phyloP scores from a whole-genome alignment of 1,140 invertebrate species.

The Eufriesea mexicana region DNA sequence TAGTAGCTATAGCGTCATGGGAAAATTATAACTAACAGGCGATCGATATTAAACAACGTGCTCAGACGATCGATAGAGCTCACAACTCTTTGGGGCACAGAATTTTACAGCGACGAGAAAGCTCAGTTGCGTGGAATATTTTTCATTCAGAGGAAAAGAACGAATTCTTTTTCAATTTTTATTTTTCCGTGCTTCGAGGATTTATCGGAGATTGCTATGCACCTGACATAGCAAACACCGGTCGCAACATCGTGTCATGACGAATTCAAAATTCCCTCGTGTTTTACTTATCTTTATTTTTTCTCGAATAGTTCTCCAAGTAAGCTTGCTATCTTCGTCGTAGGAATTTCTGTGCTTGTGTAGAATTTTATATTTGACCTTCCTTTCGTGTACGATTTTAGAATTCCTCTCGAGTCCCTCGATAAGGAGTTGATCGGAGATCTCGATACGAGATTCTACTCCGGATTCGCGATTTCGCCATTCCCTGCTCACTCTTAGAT shows the following conservation, averaged over 20 bases:
- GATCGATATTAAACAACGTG: conserved; percentile 53
- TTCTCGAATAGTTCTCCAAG: background rate
- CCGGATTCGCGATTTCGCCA: no score
- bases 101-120: no score
- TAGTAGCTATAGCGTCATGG: background rate
- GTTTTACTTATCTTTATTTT: background rate
- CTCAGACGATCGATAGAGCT: conserved; percentile 48
- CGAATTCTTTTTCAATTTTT: no score
- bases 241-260: no score
- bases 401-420: no score
- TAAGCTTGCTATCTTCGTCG: background rate
- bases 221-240: no score
- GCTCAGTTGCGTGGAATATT: no score
- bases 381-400: background rate
- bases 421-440: background rate
- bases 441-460: background rate
- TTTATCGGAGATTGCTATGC: no score
- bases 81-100: background rate
- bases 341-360: background rate
- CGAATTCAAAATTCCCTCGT: no score
- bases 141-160: no score
- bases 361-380: background rate
- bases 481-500: background rate
- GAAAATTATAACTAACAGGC: background rate
- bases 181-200: no score